phyloP scores from a whole-genome alignment of 35 echinoderm and acorn worm species.

The Ophiothrix spiculata region DNA sequence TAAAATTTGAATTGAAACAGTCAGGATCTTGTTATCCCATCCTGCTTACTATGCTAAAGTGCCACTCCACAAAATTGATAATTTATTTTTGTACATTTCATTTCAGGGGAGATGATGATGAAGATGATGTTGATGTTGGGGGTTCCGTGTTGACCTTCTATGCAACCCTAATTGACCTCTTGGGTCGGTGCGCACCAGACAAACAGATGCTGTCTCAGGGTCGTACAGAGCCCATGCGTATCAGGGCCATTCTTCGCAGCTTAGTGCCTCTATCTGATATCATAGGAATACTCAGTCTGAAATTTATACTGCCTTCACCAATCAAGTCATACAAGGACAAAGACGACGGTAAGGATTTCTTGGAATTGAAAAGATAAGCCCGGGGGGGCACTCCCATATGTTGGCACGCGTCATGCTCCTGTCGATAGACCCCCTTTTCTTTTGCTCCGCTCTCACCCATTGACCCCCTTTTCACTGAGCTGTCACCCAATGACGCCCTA shows the following conservation, averaged over 20 bases:
- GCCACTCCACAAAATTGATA: no score
- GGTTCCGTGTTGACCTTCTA: constrained; percentile 96
- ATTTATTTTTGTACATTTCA: no score
- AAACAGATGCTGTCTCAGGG: constrained; percentile 77
- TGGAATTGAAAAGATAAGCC: no score
- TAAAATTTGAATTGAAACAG: no score
- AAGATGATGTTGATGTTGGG: constrained; percentile 97
- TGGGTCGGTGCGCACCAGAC: constrained; percentile 97
- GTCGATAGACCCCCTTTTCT: no score
- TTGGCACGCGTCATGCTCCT: no score
- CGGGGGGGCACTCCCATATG: no score
- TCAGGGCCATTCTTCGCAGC: constrained; percentile 85
- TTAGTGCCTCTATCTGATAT: constrained; percentile 85
- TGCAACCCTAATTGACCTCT: constrained; percentile 87
- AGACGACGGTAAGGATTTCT: constrained; percentile 82
- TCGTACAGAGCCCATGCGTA: constrained; percentile 80
- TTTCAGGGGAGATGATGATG: constrained; percentile 64
- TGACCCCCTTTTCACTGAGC: no score
- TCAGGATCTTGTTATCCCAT: no score
- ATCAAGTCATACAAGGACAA: constrained; percentile 94
- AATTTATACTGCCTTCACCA: constrained; percentile 84
- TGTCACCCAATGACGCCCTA: no score
- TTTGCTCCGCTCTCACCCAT: no score
- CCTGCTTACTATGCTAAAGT: no score
- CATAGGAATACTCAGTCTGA: constrained; percentile 77